Evolutionary conservation across 2,113 vertebrate species (phyloP), one percentile per base, ranked within the genome.

Genomic region (Zosterops japonicus): DNA sequence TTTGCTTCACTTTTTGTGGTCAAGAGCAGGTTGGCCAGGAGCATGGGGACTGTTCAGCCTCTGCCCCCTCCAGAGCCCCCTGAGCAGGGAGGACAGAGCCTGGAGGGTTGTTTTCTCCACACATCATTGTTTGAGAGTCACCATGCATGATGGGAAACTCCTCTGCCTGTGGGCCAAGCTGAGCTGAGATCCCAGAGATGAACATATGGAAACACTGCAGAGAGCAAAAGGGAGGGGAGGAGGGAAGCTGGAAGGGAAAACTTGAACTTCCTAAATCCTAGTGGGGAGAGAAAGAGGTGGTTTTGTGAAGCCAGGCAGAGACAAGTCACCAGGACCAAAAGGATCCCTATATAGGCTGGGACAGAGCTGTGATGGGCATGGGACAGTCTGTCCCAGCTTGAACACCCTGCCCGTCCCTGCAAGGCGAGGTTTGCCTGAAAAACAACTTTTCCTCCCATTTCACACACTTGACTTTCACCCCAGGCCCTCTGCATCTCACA

Each of bases 311-410:
- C 3, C 52, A 79, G 21, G 21, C 27, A 59, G 24, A 76, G 28
- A 50, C 65, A 87, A 68, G 16, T 24, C 35, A 2, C 17, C 18
- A 67, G 53, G 35, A 46, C 8, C 60, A 31, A 42, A 77, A 64
- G 25, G 13, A 52, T 71, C 36, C 25, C 36, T 4, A 4, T 12
- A 19, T 10, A 71, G 23, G 47, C 39, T 17, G 15, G 20, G 8
- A n/a, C 1, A 1, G 59, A 33, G 22, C 46, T 3, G 3, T 0
- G 0, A 5, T 21, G 60, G 23, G 7, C 56, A 27, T 1, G 1
- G 35, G 44, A 36, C 33, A 11, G 25, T 6, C 31, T 61, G 20
- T 57, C n/a, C 64, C 44, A 59, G 22, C 39, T 19, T 53, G 35
- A 57, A 49, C 5, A 6, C 72, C 16, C 23, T 64, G 28, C n/a